Conservation (phyloP, 1,140 invertebrate genomes). For the Paramacrobiotus metropolitanus region DNA sequence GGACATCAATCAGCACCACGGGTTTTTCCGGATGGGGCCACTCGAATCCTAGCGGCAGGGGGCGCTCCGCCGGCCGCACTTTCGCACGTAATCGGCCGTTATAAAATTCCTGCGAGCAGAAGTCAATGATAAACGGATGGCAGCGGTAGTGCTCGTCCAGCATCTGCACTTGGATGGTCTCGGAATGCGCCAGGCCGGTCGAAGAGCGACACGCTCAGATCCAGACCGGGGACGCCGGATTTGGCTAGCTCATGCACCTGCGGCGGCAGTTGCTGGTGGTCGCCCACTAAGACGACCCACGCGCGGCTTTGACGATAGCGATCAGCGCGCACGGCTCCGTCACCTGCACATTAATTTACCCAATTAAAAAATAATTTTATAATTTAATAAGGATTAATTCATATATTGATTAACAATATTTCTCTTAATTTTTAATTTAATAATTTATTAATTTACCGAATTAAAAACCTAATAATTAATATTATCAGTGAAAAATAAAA, state of each 20-base stretch:
- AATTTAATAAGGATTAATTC: too few relatives aligned
- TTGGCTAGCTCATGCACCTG: background rate
- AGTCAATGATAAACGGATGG: background rate
- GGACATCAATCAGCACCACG: background rate
- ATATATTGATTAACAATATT: too few relatives aligned
- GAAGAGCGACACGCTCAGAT: background rate
- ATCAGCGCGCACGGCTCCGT: background rate
- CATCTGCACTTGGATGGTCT: background rate
- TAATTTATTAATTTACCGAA: too few relatives aligned
- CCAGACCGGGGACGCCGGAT: background rate
- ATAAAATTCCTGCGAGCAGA: background rate
- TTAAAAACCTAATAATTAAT: too few relatives aligned
- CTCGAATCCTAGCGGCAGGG: background rate
- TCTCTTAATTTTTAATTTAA: too few relatives aligned
- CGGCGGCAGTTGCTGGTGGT: background rate
- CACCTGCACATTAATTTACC: too few relatives aligned
- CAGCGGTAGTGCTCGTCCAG: background rate
- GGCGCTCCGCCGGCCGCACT: background rate
- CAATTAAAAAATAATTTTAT: too few relatives aligned
- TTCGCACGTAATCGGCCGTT: background rate
- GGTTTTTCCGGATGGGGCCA: background rate
- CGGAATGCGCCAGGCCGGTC: background rate
- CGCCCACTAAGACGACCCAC: background rate
- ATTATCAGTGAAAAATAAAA: too few relatives aligned
- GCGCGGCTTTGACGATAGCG: background rate